Evolutionary conservation across 2,888 invertebrate species (phyloP).

Genomic region (Phortica magna): DNA sequence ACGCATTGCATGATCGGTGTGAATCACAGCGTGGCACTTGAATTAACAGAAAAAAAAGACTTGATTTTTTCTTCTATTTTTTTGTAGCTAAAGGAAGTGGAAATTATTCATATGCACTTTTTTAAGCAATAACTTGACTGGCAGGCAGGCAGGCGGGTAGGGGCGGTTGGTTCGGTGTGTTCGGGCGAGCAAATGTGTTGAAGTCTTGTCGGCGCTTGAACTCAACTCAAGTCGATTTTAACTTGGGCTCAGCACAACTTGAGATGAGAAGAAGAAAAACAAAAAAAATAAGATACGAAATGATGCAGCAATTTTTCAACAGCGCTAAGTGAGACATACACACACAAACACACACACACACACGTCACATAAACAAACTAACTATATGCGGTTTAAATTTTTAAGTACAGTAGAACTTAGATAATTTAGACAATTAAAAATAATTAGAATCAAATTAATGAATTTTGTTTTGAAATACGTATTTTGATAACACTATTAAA

Average conservation of each 20-base stretch:
- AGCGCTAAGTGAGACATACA: not conserved
- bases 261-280: no score
- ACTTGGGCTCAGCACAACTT: constrained; percentile 2
- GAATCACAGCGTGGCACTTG: constrained; percentile 1
- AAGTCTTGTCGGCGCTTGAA: no score
- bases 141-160: not conserved
- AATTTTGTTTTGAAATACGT: no score
- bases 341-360: not conserved
- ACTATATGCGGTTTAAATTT: no score
- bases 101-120: not conserved
- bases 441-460: no score
- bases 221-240: not conserved
- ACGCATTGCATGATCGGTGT: not conserved
- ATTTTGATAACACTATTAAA: no score
- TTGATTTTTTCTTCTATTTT: no score
- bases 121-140: not conserved
- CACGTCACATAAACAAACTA: no score
- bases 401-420: no score
- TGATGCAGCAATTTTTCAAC: constrained; percentile 12
- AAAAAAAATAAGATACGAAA: not conserved
- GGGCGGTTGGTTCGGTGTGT: no score
- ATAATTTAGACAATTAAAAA: no score
- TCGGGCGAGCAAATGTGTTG: no score
- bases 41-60: not conserved
- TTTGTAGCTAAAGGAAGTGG: not conserved